These are phyloP conservation scores for Camptogramma bilineatum DNA, from an alignment of 2,888 invertebrate species.

Conservation along the genomic window DNA sequence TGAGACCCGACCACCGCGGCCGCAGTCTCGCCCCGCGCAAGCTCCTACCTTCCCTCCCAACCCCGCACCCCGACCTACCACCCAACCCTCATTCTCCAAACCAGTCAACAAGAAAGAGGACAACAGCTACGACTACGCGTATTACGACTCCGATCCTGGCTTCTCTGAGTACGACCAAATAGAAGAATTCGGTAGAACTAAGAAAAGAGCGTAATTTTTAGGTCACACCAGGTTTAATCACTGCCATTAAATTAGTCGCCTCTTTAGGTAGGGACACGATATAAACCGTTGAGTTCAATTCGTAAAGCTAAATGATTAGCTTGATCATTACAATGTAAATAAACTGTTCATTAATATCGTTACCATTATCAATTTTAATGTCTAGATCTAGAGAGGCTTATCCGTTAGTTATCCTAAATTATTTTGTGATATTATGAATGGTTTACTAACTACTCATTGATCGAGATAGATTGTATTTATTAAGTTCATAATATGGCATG, in stretches of 20 bases:
- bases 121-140: conserved; percentile 93
- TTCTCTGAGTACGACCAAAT: conserved; percentile 86
- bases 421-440: conserved; percentile 80
- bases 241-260: conserved; percentile 82
- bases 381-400: conserved; percentile 62
- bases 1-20: conserved; percentile 58
- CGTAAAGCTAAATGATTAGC: conserved; percentile 6
- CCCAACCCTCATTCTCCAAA: conserved; percentile 62
- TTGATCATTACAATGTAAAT: conserved; percentile 29
- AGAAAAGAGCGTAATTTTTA: conserved; percentile 68
- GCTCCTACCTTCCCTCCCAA: conserved; percentile 53
- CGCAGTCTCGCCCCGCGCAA: conserved; percentile 51
- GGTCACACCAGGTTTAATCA: conserved; percentile 54
- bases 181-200: conserved; percentile 88
- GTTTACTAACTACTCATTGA: conserved; percentile 20
- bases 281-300: conserved; percentile 20
- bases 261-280: conserved; percentile 59
- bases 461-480: conserved; percentile 28
- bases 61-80: conserved; percentile 53
- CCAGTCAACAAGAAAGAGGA: conserved; percentile 87
- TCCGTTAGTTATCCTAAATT: conserved; percentile 80
- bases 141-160: conserved; percentile 90
- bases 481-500: conserved; percentile 16
- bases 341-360: conserved; percentile 15
- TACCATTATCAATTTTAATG: conserved; percentile 13